Base-by-base conservation (phyloP, 92 coral and sea anemone species). In the Zoanthus sociatus region DNA sequence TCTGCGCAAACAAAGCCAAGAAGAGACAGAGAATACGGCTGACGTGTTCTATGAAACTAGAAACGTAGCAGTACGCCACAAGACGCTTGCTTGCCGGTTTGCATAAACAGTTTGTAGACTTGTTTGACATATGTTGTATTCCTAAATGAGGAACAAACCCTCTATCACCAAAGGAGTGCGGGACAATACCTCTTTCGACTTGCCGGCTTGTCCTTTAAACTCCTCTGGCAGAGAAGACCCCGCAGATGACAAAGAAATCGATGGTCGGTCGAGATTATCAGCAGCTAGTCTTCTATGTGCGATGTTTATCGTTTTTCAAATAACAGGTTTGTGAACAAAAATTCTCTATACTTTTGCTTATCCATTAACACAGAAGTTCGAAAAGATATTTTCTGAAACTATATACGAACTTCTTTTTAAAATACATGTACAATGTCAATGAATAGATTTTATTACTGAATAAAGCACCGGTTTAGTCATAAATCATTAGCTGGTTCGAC, bases 211-310 rank as follows among this genome's bases (percentile, higher is more conserved):
- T 66, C 60, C 85, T 67, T 47, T 81, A 33, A 48, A 44, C 74
- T 66, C 61, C 20, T 26, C 6, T 13, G 85, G 66, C 17, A 53
- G 33, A 44, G 85, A 66, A 47, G 66, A 91, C 60, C 85, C 89
- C 16, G 55, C 91, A 44, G 63, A 66, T 15, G 66, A 74, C 53
- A 90, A 90, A 17, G 82, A 66, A 37, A 83, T 78, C 30, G 94
- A 94, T 82, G 90, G 91, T 2, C 83, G 88, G 16, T 71, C 56
- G 71, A 83, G 94, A 17, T 73, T 94, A 37, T 70, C 92, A 68
- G 48, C 86, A 11, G 98, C 98, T 0, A 84, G 89, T 16, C 64
- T 93, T 47, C 92, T 94, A 53, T 94, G 98, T 73, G 78, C 91
- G 5, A 51, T 91, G 42, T 94, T 94, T 72, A 94, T 94, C 61